Evolutionary conservation across 2,113 vertebrate genomes (phyloP), one percentile per base, ranked within the genome.

Genomic region (Xiphorhynchus elegans): DNA sequence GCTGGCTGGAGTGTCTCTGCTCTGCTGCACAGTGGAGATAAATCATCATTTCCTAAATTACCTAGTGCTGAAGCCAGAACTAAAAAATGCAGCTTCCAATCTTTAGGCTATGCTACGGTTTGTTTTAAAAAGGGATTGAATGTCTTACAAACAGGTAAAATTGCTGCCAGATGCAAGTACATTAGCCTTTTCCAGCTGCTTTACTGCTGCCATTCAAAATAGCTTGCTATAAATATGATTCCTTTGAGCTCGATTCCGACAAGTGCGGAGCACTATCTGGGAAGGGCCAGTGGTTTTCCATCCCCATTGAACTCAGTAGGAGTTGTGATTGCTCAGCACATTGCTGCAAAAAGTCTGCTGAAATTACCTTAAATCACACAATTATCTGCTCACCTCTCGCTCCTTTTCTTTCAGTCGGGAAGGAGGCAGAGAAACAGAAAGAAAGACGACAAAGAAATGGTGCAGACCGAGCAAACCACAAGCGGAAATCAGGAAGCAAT

Each of bases 281-380:
- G 91, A 93, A 93, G 81, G 87, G 74, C 84, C 76, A 33, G 44
- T 67, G 85, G 85, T 92, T 95, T 95, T 88, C 93, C n/a, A 46
- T 84, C 76, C 64, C 60, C 83, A 63, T 29, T 84, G 87, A 95
- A 95, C 93, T 90, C 88, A n/a, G 89, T 56, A 70, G 90, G 93
- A 92, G 95, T 72, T 93, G 76, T 86, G 95, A 94, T 74, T 90
- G 92, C 79, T 95, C 93, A 90, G 92, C 87, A 94, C 42, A 89
- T 87, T 44, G 42, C 83, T 46, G 64, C 29, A 93, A 87, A 82
- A 93, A 50, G 18, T 81, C 89, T 85, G 69, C 73, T 84, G 79
- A 96, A 97, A 96, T 95, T 95, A 92, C 95, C 58, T 90, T 89
- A 88, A 96, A 96, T 96, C 76, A 90, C 88, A 73, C 89, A 93